Conservation (phyloP, 2,797 vertebrate species). For the Diplodus sargus region DNA sequence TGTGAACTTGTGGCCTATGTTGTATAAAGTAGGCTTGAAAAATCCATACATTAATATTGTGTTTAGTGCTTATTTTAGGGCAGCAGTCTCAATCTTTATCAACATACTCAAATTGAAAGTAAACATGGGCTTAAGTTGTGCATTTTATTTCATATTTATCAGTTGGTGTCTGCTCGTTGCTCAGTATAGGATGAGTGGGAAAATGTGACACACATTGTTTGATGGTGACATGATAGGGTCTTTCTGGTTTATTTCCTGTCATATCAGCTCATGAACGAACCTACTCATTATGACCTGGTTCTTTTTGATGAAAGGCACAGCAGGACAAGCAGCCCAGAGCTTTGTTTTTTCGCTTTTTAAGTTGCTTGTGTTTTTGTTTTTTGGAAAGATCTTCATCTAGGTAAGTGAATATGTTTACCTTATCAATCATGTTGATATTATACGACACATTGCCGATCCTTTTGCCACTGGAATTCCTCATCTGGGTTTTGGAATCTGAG, state of each 20-base stretch:
- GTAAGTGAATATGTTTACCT: too few species aligned
- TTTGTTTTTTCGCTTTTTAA: too few species aligned
- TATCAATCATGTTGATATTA: too few species aligned
- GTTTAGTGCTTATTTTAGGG: background rate
- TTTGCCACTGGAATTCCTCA: too few species aligned
- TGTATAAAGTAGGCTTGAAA: background rate
- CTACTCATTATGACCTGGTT: background rate
- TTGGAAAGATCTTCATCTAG: too few species aligned
- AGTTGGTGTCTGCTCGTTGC: background rate
- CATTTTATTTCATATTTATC: constrained; percentile 55
- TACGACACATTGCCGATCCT: too few species aligned
- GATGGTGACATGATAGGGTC: background rate
- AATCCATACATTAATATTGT: constrained; percentile 10
- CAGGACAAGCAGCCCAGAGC: background rate
- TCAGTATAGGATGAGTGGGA: background rate
- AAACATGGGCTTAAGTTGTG: constrained; percentile 15
- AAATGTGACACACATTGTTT: background rate
- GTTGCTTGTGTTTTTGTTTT: too few species aligned
- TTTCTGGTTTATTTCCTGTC: constrained; percentile 1
- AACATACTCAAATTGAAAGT: background rate
- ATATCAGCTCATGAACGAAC: constrained; percentile 32
- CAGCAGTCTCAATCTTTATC: background rate
- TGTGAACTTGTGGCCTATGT: background rate
- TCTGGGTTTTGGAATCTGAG: too few species aligned
- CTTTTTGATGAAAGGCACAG: background rate